A percentile compares a stretch with the other conserved stretches of the same genome.
Conservation (phyloP, 2,888 invertebrate species). For the Stenotaenia linearis region DNA sequence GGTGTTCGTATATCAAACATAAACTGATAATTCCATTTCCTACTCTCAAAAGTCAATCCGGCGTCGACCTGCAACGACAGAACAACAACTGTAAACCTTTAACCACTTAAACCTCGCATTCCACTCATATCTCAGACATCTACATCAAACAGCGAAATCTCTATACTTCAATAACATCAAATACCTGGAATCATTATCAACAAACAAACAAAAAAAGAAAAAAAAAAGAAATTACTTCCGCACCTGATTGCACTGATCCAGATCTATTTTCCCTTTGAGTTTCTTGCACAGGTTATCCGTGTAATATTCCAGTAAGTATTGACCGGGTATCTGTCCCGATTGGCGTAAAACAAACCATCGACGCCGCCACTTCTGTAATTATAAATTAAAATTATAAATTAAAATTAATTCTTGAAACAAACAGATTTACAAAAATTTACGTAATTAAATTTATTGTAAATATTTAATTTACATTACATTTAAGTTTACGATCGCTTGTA, state of each 20-base stretch:
- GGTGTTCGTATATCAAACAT: slow-evolving; percentile 88
- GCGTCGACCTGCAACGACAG: slow-evolving; percentile 66
- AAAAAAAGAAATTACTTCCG: neutral
- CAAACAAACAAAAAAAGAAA: neutral
- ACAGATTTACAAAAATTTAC: too few relatives aligned
- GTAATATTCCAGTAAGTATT: slow-evolving; percentile 89
- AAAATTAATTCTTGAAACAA: too few relatives aligned
- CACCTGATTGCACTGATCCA: slow-evolving; percentile 94
- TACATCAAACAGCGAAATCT: too few relatives aligned
- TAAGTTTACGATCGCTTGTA: too few relatives aligned
- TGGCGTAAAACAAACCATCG: slow-evolving; percentile 90
- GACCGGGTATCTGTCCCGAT: slow-evolving; percentile 85
- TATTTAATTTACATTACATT: too few relatives aligned
- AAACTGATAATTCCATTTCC: slow-evolving; percentile 65
- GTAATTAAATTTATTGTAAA: too few relatives aligned
- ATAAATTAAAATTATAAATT: too few relatives aligned
- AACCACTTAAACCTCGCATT: neutral
- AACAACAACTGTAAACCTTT: neutral
- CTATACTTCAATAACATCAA: too few relatives aligned
- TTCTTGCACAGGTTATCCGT: slow-evolving; percentile 57
- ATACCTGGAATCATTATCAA: neutral
- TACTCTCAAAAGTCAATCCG: slow-evolving; percentile 73
- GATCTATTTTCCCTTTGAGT: slow-evolving; percentile 59
- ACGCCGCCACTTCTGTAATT: slow-evolving; percentile 83
- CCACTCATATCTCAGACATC: neutral